phyloP scores from a whole-genome alignment of 2,888 invertebrate genomes.

The Isoperla grammatica region DNA sequence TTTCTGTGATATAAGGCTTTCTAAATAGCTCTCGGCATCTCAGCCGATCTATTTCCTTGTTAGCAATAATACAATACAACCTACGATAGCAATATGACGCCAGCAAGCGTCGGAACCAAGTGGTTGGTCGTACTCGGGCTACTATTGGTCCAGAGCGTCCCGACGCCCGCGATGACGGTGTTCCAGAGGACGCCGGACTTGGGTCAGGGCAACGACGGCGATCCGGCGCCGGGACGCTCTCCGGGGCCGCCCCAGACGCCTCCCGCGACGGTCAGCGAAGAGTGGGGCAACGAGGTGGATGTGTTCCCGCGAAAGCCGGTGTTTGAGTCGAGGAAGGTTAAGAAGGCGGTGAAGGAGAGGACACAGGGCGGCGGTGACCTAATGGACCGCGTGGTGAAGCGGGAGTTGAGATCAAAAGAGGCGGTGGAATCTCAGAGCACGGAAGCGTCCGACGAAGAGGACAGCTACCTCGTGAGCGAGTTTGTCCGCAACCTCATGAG shows the following conservation, averaged over 20 bases:
- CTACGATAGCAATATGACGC: background rate
- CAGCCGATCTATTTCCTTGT: too few relatives aligned
- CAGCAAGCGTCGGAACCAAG: background rate
- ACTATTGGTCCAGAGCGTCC: slow-evolving; percentile 13
- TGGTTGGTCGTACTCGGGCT: slow-evolving; percentile 5
- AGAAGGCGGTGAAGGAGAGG: too few relatives aligned
- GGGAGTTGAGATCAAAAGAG: too few relatives aligned
- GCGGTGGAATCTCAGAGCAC: too few relatives aligned
- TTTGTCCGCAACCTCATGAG: slow-evolving; percentile 1
- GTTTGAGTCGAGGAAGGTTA: too few relatives aligned
- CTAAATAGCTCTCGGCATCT: too few relatives aligned
- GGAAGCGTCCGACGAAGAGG: background rate
- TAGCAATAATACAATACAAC: too few relatives aligned
- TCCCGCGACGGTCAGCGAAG: background rate
- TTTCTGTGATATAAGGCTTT: too few relatives aligned
- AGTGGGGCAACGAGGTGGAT: too few relatives aligned
- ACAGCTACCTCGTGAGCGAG: slow-evolving; percentile 11
- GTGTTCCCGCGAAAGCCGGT: too few relatives aligned
- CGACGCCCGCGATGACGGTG: slow-evolving; percentile 4
- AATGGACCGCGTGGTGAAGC: too few relatives aligned
- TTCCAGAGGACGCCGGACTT: slow-evolving; percentile 21
- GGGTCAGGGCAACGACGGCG: slow-evolving; percentile 50
- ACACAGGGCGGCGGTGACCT: too few relatives aligned
- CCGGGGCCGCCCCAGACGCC: slow-evolving; percentile 52
- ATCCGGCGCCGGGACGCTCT: slow-evolving; percentile 61